These are phyloP conservation scores for Streptopelia turtur DNA, from an alignment of 2,797 vertebrate genomes.

Conservation along the genomic window DNA sequence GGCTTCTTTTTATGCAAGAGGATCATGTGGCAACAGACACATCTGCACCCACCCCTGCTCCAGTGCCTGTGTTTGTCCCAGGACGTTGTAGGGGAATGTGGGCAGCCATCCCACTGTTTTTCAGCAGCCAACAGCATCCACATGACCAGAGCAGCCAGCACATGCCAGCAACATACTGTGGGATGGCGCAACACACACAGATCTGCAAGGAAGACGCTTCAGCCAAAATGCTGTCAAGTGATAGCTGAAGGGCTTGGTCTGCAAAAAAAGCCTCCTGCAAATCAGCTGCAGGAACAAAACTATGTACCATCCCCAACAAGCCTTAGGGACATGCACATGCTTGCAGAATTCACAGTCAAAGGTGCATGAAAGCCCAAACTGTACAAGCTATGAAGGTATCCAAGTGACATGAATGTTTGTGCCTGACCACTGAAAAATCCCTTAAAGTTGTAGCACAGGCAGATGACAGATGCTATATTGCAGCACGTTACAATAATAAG, in stretches of 20 bases:
- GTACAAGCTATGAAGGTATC: neutral
- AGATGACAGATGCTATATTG: neutral
- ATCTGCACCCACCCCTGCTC: neutral
- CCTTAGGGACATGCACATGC: neutral
- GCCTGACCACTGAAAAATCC: neutral
- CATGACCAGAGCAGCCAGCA: neutral
- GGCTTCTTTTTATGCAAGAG: neutral
- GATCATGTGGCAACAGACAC: neutral
- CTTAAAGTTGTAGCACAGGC: fast-evolving
- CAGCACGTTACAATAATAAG: fast-evolving
- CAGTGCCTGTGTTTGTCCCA: neutral
- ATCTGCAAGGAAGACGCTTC: neutral
- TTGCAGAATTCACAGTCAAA: neutral
- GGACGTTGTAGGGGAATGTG: neutral
- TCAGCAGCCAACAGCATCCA: neutral
- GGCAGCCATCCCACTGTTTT: neutral
- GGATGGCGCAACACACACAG: neutral
- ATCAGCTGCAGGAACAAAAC: neutral
- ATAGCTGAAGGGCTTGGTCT: neutral
- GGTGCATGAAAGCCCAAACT: neutral
- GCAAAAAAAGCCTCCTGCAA: neutral
- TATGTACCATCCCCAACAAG: neutral
- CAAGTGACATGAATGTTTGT: neutral
- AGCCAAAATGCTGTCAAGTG: neutral
- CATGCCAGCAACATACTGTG: neutral